Evolutionary conservation across 1,140 invertebrate genomes (phyloP).

Genomic region (Anoplophora glabripennis): DNA sequence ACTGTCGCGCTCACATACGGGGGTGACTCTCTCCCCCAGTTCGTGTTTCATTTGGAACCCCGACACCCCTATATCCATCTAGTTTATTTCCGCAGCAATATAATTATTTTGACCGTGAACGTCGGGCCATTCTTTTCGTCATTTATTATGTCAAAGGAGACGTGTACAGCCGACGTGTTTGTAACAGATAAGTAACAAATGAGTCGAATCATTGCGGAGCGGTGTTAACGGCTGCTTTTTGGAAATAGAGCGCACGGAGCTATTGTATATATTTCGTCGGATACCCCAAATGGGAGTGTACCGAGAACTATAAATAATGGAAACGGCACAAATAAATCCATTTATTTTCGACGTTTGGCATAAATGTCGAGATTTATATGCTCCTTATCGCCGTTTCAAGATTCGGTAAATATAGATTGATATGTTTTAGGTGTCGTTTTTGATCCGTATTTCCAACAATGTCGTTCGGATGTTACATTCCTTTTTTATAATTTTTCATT

Average conservation of each 20-base stretch:
- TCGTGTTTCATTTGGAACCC: conserved; percentile 6
- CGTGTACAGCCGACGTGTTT: conserved; percentile 4
- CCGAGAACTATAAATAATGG: conserved; percentile 4
- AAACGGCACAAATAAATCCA: conserved; percentile 1
- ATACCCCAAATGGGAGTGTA: conserved; percentile 7
- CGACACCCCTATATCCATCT: conserved; percentile 1
- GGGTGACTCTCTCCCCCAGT: conserved; percentile 6
- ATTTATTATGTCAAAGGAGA: conserved; percentile 6
- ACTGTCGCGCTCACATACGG: conserved; percentile 15
- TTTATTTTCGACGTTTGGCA: neutral
- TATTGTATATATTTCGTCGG: neutral
- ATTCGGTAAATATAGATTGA: no score
- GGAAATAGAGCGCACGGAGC: neutral
- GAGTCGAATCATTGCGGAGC: neutral
- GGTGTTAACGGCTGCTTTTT: neutral
- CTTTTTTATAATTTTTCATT: no score
- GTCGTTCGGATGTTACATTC: no score
- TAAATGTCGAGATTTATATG: conserved; percentile 5
- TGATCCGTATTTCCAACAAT: no score
- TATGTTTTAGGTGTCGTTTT: no score
- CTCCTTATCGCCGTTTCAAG: neutral
- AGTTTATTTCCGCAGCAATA: conserved; percentile 24
- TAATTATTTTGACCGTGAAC: conserved; percentile 39
- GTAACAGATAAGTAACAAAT: neutral
- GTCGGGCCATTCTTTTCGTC: conserved; percentile 24